Conservation (phyloP, 2,888 invertebrate genomes). For the Laspeyria flexula region DNA sequence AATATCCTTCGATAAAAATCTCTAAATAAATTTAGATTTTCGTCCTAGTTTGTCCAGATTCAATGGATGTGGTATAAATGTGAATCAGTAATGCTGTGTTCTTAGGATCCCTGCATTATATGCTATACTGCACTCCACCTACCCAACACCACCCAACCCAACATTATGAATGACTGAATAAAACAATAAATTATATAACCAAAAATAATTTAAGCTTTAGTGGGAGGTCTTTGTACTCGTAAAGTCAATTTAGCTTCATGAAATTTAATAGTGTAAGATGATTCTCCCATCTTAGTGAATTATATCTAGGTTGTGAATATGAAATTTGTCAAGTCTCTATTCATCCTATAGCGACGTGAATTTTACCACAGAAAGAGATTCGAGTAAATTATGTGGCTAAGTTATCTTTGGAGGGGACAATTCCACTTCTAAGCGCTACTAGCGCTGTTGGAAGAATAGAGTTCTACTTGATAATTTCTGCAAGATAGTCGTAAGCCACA, state of each 20-base stretch:
- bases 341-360: no score
- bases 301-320: no score
- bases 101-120: constrained; percentile 71
- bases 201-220: neutral
- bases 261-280: neutral
- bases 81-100: constrained; percentile 78
- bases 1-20: constrained; percentile 57
- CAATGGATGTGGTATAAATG: constrained; percentile 81
- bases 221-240: neutral
- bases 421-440: no score
- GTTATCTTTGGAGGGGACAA: no score
- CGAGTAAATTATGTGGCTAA: no score
- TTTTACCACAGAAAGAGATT: no score
- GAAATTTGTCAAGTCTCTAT: no score
- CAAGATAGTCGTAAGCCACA: no score
- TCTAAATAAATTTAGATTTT: constrained; percentile 68
- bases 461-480: no score
- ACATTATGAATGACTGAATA: neutral
- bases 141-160: constrained; percentile 12
- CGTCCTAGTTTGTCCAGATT: constrained; percentile 73
- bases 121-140: constrained; percentile 66
- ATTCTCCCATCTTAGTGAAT: no score
- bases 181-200: neutral
- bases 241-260: neutral
- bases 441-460: no score